These are phyloP conservation scores for Hippolais icterina DNA, from an alignment of 2,113 vertebrate genomes.

Conservation along the genomic window DNA sequence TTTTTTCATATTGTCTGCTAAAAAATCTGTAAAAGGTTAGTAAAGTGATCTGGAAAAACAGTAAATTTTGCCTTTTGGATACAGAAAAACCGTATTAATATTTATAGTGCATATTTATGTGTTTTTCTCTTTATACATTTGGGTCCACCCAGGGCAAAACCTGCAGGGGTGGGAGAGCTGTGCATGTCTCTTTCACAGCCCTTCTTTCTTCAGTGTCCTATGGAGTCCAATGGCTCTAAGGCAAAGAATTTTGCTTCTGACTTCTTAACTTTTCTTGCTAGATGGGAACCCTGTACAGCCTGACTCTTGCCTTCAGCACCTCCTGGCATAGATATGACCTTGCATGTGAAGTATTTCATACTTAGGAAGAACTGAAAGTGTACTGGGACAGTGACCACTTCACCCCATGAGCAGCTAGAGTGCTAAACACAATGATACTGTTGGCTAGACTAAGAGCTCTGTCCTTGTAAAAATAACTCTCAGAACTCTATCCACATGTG, in stretches of 20 bases:
- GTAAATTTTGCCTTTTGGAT: not conserved
- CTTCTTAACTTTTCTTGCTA: not conserved
- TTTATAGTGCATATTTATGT: not conserved
- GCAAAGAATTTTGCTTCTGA: not conserved
- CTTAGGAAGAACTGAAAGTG: not conserved
- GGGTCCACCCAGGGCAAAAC: not conserved
- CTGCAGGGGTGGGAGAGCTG: not conserved
- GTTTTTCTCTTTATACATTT: not conserved
- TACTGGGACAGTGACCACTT: fast-evolving
- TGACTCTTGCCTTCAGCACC: not conserved
- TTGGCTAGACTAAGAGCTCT: not conserved
- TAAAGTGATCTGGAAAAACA: not conserved
- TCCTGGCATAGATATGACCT: not conserved
- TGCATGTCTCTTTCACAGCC: fast-evolving
- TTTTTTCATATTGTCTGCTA: not conserved
- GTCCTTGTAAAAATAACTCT: not conserved
- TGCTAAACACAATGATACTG: not conserved
- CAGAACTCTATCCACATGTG: not conserved
- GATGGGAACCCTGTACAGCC: not conserved
- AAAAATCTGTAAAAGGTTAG: not conserved
- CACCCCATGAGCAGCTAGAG: not conserved
- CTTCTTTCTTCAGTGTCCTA: not conserved
- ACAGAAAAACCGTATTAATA: not conserved
- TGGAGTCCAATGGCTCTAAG: not conserved
- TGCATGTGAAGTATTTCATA: not conserved